Evolutionary conservation across 2,888 invertebrate species (phyloP), one percentile per base, ranked within the genome.

Genomic region (Blastobasis adustella): DNA sequence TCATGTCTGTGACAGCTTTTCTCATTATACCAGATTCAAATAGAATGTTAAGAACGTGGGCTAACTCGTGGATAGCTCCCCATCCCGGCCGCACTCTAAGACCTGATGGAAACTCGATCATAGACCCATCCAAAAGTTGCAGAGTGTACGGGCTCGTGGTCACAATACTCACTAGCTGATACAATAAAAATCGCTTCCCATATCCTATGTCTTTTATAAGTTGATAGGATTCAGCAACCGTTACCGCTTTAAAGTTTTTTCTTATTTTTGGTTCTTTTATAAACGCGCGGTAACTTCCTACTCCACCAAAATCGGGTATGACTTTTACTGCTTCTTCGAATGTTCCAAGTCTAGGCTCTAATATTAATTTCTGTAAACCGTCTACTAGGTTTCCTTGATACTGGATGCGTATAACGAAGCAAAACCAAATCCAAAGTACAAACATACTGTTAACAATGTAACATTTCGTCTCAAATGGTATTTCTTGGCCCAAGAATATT

Each of bases 401-500:
- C 37, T 60, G 70, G n/a, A 77, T 73, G 23, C 79, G 72, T n/a
- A 78, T 59, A 23, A 83, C 56, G 23, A 79, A 62, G 51, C 76
- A 75, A 57, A 70, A 79, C 79, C 79, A 81, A 57, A 83, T 63
- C 82, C 82, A 83, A 10, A 75, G 49, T 2, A 70, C 52, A 51
- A 73, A 76, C 5, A 77, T 57, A 49, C 46, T 60, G 51, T 81
- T 81, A 4, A 68, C 53, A 0, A 75, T 48, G 53, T 61, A 63
- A 23, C 68, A 69, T 41, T 66, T 66, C 0, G 75, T 71, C 49
- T 63, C 56, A 47, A 75, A 72, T 9, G 62, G 66, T 0, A 66
- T 61, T 47, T 58, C 58, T 56, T 79, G 76, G 0, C 81, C 80
- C n/a, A 82, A 56, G 54, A 80, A 73, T 53, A 80, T 59, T 9